Base-by-base conservation (phyloP, 2,797 vertebrate genomes). In the Lerista edwardsae region DNA sequence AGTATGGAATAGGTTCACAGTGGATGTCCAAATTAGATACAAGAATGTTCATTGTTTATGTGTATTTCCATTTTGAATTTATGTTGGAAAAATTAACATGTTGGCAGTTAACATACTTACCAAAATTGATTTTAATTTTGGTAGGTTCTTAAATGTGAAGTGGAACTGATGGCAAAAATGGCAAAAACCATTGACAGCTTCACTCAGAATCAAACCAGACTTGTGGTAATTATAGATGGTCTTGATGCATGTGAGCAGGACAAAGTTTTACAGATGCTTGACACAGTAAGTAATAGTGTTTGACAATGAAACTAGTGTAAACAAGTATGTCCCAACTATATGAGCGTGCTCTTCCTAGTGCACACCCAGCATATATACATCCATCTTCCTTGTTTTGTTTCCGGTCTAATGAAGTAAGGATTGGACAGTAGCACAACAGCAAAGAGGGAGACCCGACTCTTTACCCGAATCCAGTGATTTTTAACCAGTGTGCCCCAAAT, bases 241-340 rank as follows among this genome's bases (percentile, higher is more conserved):
- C 93, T 99, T 86, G 98, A 99, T 92, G 98, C 98, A 64, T 99
- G 98, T 1, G 98, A 99, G 39, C 98, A 99, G 94, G 98, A 99
- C 95, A 98, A 97, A 90, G 98, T 99, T 36, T 96, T 99, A 34
- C 98, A 99, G 94, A 99, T 99, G 98, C 96, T 99, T 23, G 98
- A 99, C 94, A 99, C 98, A 29, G 98, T 99, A 90, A 91, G 96
- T 96, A n/a, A 7, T 80, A 39, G 79, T 1, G 14, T 19, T 17
- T 55, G 51, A 2, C 51, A 55, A 55, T 9, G n/a, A n/a, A n/a
- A n/a, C n/a, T n/a, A 4, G 51, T 55, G 51, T 55, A 68, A 19
- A 68, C 3, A 68, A 36, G 25, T 3, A 67, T 36, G 67, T 69
- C 39, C 61, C 65, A 14, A 47, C 2, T 67, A 67, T 57, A 67